A percentile compares a stretch with the other conserved stretches of the same genome.
Conservation (phyloP, 2,797 vertebrate species). For the Antennarius maculatus region DNA sequence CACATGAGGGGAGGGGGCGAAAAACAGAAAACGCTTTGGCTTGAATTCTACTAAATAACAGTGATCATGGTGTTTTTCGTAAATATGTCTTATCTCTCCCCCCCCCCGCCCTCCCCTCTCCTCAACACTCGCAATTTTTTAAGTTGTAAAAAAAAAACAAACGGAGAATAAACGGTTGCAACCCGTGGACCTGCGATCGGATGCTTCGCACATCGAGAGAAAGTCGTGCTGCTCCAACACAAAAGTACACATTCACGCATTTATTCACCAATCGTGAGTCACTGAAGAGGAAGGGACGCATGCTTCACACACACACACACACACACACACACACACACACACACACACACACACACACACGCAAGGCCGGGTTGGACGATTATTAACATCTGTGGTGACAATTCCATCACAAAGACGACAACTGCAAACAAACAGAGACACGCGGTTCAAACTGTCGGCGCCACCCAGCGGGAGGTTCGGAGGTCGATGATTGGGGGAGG, state of each 20-base stretch:
- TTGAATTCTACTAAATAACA: conserved; percentile 64
- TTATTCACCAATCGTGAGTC: conserved; percentile 48
- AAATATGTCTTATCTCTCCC: conserved; percentile 32
- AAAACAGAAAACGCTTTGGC: conserved; percentile 72
- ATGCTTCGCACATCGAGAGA: conserved; percentile 40
- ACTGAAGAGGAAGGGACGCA: conserved; percentile 57
- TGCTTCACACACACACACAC: conserved; percentile 49
- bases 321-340: too few species aligned
- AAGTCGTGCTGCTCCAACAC: conserved; percentile 53
- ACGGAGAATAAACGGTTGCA: conserved; percentile 41
- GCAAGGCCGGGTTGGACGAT: neutral
- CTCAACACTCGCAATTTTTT: conserved; percentile 24
- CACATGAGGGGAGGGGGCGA: conserved; percentile 42
- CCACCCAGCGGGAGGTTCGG: conserved; percentile 7
- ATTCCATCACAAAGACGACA: conserved; percentile 39
- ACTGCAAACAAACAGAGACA: conserved; percentile 40
- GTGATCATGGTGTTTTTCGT: conserved; percentile 43
- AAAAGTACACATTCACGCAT: conserved; percentile 40
- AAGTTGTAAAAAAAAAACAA: conserved; percentile 36
- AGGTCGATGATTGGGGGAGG: neutral
- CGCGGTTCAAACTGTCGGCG: neutral
- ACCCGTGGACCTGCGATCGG: conserved; percentile 47
- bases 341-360: too few species aligned
- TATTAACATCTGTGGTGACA: neutral
- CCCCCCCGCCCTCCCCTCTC: conserved; percentile 9